These are phyloP conservation scores for Ylistrum balloti DNA, from an alignment of 1,140 invertebrate species.

Conservation along the genomic window DNA sequence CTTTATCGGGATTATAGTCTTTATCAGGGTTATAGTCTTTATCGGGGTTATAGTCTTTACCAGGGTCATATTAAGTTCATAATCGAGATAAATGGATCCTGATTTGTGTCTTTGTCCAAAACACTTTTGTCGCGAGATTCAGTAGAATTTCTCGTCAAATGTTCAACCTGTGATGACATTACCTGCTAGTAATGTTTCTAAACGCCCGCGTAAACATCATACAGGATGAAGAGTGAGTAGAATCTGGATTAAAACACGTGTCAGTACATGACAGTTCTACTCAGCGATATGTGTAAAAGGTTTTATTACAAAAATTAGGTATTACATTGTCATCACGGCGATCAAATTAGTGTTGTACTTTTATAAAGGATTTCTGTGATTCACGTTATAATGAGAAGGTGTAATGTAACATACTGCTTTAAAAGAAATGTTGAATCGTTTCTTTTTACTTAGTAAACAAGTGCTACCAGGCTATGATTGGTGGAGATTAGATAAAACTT, in stretches of 20 bases:
- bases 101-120: too few species aligned
- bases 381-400: not conserved
- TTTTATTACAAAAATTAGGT: not conserved
- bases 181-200: too few species aligned
- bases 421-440: not conserved
- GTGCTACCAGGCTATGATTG: not conserved
- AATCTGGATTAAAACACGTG: conserved; percentile 7
- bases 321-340: not conserved
- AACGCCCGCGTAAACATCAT: too few species aligned
- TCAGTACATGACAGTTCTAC: not conserved
- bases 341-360: not conserved
- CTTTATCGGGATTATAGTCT: too few species aligned
- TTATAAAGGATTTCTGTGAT: not conserved
- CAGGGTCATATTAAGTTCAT: too few species aligned
- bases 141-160: too few species aligned
- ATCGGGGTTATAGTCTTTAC: too few species aligned
- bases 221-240: not conserved
- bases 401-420: not conserved
- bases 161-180: too few species aligned
- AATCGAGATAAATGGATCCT: too few species aligned
- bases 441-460: not conserved
- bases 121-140: too few species aligned
- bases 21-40: too few species aligned
- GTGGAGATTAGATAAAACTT: not conserved
- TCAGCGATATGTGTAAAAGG: not conserved